Conservation (phyloP, 2,797 vertebrate genomes). For the Melanogrammus aeglefinus region DNA sequence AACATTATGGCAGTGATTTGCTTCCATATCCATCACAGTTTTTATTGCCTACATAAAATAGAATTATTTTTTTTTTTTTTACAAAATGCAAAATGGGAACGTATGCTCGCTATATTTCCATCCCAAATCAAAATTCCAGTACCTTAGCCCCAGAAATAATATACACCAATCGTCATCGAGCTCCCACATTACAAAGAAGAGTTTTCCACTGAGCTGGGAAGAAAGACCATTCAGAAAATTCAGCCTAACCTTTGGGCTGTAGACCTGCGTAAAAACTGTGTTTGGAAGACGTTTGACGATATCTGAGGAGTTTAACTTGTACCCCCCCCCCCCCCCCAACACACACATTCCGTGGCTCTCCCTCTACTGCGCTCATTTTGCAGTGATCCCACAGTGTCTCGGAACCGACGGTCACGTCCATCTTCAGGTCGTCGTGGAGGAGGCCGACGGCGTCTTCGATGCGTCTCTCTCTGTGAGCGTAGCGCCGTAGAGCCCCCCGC, state of each 20-base stretch:
- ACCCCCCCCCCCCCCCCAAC: background rate
- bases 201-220: background rate
- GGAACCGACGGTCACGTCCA: background rate
- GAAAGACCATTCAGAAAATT: background rate
- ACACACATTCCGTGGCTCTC: background rate
- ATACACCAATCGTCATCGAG: background rate
- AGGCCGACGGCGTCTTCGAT: conserved; percentile 26
- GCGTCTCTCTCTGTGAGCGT: conserved; percentile 32
- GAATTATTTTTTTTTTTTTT: background rate
- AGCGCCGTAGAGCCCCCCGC: conserved; percentile 48
- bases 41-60: too few relatives aligned
- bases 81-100: background rate
- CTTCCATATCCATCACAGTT: too few relatives aligned
- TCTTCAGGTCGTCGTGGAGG: background rate
- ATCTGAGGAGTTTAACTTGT: background rate
- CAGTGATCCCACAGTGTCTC: background rate
- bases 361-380: background rate
- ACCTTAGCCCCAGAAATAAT: background rate
- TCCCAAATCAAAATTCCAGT: background rate
- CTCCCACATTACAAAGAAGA: background rate
- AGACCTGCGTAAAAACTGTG: background rate
- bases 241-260: background rate
- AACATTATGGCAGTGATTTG: too few relatives aligned
- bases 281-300: background rate
- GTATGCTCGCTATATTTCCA: background rate